Percentiles rank a stretch among this genome's conserved stretches.
phyloP scores from a whole-genome alignment of 2,888 invertebrate species.

The Xestia rhomboidea region DNA sequence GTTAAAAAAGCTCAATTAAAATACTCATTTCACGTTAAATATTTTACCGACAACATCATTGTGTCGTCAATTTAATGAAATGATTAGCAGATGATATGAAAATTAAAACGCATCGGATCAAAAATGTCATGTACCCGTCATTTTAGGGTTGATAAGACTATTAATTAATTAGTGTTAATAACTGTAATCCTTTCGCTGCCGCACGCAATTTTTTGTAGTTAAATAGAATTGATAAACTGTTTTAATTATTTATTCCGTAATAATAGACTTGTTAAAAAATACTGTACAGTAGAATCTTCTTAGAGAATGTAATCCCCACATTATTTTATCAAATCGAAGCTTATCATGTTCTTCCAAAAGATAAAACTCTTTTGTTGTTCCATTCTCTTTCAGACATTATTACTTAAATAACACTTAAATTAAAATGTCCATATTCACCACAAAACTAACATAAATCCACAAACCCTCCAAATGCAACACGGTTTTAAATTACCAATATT shows the following conservation, averaged over 20 bases:
- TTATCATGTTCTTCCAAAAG: background rate
- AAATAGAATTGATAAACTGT: conserved; percentile 13
- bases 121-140: conserved; percentile 83
- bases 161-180: conserved; percentile 85
- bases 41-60: conserved; percentile 55
- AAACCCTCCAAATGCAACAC: conserved; percentile 71
- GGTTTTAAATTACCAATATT: conserved; percentile 73
- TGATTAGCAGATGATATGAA: conserved; percentile 65
- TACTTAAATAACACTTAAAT: conserved; percentile 24
- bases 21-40: conserved; percentile 47
- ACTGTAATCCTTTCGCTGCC: conserved; percentile 80
- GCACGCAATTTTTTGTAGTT: conserved; percentile 57
- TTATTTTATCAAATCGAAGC: background rate
- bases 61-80: conserved; percentile 46
- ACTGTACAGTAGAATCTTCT: background rate
- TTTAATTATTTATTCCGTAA: background rate
- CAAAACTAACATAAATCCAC: conserved; percentile 50
- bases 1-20: conserved; percentile 33
- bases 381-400: background rate
- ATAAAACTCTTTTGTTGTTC: background rate
- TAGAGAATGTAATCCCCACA: background rate
- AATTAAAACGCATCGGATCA: conserved; percentile 81
- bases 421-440: conserved; percentile 25
- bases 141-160: conserved; percentile 77
- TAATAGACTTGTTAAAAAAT: background rate